Evolutionary conservation across 2,888 invertebrate genomes (phyloP).

Genomic region (Caenorhabditis sp.): DNA sequence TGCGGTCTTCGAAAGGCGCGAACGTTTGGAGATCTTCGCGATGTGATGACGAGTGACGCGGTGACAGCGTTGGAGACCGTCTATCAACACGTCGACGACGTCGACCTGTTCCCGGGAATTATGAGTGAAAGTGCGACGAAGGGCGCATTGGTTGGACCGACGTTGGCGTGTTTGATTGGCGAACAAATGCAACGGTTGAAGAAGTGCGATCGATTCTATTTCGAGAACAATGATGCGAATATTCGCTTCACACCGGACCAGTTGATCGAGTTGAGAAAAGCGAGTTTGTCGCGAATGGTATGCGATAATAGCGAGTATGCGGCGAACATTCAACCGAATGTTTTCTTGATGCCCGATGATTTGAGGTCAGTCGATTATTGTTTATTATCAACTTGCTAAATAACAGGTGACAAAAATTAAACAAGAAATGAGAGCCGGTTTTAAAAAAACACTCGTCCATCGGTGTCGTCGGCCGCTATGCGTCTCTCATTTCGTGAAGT

Average conservation of each 20-base stretch:
- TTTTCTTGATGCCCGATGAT: conserved; percentile 82
- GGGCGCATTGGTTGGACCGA: conserved; percentile 83
- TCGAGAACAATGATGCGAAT: conserved; percentile 73
- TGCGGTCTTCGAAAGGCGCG: conserved; percentile 84
- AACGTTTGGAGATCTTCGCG: conserved; percentile 84
- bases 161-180: conserved; percentile 91
- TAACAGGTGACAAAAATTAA: too few relatives aligned
- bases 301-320: conserved; percentile 80
- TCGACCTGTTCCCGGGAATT: conserved; percentile 91
- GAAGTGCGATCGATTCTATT: conserved; percentile 95
- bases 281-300: conserved; percentile 83
- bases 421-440: too few relatives aligned
- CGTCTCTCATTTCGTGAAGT: too few relatives aligned
- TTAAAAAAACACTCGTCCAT: too few relatives aligned
- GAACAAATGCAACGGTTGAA: conserved; percentile 77
- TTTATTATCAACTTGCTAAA: too few relatives aligned
- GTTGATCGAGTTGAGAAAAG: conserved; percentile 83
- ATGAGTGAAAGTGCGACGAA: conserved; percentile 82
- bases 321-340: conserved; percentile 84
- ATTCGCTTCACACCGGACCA: conserved; percentile 75
- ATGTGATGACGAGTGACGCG: conserved; percentile 78
- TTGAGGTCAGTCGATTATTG: conserved; percentile 55
- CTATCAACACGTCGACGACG: conserved; percentile 84
- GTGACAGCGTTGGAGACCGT: conserved; percentile 55
- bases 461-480: too few relatives aligned